Conservation (phyloP, 2,113 vertebrate species). For the Boulengeromyrus knoepffleri region DNA sequence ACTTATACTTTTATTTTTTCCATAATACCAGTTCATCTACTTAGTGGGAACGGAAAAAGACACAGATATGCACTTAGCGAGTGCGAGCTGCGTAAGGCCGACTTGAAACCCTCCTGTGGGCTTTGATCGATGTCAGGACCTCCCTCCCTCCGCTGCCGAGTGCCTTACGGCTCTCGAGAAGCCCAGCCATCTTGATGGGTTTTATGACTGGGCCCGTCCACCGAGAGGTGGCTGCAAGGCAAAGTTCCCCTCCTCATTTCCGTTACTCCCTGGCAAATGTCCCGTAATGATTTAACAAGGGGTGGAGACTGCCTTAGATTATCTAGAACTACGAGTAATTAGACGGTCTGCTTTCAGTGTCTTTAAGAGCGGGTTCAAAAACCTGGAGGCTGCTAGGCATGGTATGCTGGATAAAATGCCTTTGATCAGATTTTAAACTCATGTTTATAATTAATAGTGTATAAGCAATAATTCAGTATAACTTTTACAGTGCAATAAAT, state of each 20-base stretch:
- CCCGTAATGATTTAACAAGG: not conserved
- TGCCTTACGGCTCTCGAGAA: not conserved
- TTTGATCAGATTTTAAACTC: not conserved
- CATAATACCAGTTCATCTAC: not conserved
- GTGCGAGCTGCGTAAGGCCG: not conserved
- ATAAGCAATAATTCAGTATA: not conserved
- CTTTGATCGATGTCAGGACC: not conserved
- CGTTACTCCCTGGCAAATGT: not conserved
- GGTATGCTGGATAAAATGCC: not conserved
- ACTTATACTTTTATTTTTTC: not conserved
- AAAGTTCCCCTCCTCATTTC: not conserved
- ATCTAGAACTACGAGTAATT: not conserved
- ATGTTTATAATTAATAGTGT: not conserved
- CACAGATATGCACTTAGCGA: not conserved
- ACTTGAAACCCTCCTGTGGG: not conserved
- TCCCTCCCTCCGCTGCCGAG: not conserved
- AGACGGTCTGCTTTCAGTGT: not conserved
- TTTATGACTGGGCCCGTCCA: not conserved
- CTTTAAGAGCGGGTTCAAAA: not conserved
- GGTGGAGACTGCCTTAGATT: not conserved
- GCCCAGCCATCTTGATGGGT: not conserved
- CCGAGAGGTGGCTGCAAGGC: no score
- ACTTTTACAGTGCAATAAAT: not conserved
- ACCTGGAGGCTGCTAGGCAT: not conserved
- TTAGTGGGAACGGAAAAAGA: not conserved